Percentiles rank a stretch among this genome's conserved stretches.
phyloP scores from a whole-genome alignment of 1,140 invertebrate genomes.

The Parapsyche elsis region DNA sequence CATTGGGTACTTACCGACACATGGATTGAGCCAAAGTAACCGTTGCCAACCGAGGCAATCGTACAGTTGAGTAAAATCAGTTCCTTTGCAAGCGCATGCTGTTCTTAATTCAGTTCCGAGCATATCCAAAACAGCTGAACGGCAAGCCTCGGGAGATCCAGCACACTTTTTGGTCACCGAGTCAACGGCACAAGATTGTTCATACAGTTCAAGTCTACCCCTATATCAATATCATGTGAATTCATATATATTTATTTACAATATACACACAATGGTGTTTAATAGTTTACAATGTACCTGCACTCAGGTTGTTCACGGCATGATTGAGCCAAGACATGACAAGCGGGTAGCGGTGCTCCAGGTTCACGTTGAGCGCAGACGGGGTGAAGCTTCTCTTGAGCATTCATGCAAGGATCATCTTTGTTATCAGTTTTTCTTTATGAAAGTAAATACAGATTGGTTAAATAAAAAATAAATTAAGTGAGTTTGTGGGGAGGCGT shows the following conservation, averaged over 20 bases:
- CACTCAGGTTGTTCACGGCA: constrained; percentile 81
- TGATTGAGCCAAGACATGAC: constrained; percentile 80
- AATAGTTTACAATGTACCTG: constrained; percentile 66
- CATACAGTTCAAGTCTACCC: constrained; percentile 83
- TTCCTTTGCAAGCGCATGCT: constrained; percentile 86
- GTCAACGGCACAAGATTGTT: constrained; percentile 90
- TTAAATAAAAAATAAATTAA: no score
- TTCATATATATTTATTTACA: no score
- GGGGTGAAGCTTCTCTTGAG: constrained; percentile 88
- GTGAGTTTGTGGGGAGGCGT: no score
- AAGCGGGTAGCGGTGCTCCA: constrained; percentile 78
- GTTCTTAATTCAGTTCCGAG: constrained; percentile 85
- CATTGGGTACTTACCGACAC: constrained; percentile 87
- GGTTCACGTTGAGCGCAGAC: constrained; percentile 83
- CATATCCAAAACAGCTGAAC: constrained; percentile 84
- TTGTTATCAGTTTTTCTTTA: constrained; percentile 80
- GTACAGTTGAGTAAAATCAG: constrained; percentile 83
- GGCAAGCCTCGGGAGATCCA: constrained; percentile 82
- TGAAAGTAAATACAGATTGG: neutral
- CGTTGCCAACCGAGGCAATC: constrained; percentile 90
- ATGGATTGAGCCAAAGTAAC: constrained; percentile 91
- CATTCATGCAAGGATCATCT: constrained; percentile 85
- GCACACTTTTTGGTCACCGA: constrained; percentile 89
- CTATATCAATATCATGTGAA: constrained; percentile 63
- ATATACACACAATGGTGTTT: neutral